These are phyloP conservation scores for Helicoverpa armigera DNA, from an alignment of 1,140 invertebrate genomes.

Conservation along the genomic window DNA sequence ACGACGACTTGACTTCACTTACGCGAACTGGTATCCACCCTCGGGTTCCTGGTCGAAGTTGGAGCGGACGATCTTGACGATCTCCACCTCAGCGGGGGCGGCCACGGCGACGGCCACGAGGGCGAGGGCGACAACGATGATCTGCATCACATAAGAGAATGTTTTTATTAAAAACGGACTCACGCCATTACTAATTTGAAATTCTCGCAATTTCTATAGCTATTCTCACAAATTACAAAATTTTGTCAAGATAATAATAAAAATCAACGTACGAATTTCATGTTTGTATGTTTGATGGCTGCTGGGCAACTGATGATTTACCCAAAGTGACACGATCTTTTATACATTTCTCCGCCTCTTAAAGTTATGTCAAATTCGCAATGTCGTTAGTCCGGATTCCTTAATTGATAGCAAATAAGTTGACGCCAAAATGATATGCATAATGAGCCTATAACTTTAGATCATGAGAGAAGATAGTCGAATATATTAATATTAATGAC, in stretches of 20 bases:
- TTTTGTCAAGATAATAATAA: background rate
- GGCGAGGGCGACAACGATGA: conserved; percentile 77
- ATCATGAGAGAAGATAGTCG: no score
- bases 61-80: background rate
- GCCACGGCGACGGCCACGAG: conserved; percentile 71
- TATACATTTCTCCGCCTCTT: conserved; percentile 9
- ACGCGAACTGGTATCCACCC: conserved; percentile 74
- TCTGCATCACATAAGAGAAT: conserved; percentile 50
- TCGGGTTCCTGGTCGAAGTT: conserved; percentile 64
- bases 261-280: conserved; percentile 25
- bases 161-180: no score
- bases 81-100: conserved; percentile 56
- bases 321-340: background rate
- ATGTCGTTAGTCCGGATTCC: conserved; percentile 8
- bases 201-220: no score
- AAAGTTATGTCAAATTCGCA: background rate
- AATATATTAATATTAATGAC: no score
- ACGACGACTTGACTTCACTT: conserved; percentile 30
- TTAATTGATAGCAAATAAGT: background rate
- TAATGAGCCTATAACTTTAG: no score
- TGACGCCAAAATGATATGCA: no score
- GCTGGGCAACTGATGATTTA: conserved; percentile 5
- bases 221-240: background rate
- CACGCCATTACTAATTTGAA: no score
- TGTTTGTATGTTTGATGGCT: conserved; percentile 8